These are phyloP conservation scores for Limanda limanda DNA, from an alignment of 2,113 vertebrate species.

Conservation along the genomic window DNA sequence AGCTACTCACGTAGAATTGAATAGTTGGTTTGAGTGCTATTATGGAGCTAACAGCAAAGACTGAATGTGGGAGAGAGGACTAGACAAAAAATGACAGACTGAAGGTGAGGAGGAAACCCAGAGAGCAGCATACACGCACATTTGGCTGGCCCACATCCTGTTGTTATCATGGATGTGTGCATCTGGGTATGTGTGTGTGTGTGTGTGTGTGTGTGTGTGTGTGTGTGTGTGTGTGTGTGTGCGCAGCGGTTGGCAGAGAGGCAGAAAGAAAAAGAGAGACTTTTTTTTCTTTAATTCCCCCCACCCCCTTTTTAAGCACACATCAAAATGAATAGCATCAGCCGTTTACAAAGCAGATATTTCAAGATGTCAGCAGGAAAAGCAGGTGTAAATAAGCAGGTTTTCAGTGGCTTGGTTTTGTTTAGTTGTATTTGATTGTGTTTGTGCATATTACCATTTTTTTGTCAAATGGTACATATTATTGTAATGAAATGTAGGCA, in stretches of 20 bases:
- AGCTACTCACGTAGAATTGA: background rate
- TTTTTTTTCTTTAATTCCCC: slow-evolving; percentile 4
- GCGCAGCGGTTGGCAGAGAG: slow-evolving; percentile 12
- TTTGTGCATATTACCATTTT: background rate
- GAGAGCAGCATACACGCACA: slow-evolving; percentile 43
- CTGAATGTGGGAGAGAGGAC: slow-evolving; percentile 5
- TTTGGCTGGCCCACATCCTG: slow-evolving; percentile 73
- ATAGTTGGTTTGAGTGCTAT: background rate
- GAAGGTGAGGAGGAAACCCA: slow-evolving; percentile 57
- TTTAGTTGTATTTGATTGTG: background rate
- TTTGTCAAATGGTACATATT: background rate
- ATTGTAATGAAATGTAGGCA: background rate
- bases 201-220: slow-evolving; percentile 8
- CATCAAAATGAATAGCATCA: background rate
- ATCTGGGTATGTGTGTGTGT: slow-evolving; percentile 2
- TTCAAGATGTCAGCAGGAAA: background rate
- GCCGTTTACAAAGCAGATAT: background rate
- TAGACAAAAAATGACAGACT: slow-evolving; percentile 23
- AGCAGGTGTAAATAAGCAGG: background rate
- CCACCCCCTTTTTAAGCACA: background rate
- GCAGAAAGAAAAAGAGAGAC: background rate
- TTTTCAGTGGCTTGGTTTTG: background rate
- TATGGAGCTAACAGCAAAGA: slow-evolving; percentile 13
- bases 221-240: background rate
- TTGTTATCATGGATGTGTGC: slow-evolving; percentile 47